These are phyloP conservation scores for Drosophila nigromelanica DNA, from an alignment of 1,140 invertebrate species.

Conservation along the genomic window DNA sequence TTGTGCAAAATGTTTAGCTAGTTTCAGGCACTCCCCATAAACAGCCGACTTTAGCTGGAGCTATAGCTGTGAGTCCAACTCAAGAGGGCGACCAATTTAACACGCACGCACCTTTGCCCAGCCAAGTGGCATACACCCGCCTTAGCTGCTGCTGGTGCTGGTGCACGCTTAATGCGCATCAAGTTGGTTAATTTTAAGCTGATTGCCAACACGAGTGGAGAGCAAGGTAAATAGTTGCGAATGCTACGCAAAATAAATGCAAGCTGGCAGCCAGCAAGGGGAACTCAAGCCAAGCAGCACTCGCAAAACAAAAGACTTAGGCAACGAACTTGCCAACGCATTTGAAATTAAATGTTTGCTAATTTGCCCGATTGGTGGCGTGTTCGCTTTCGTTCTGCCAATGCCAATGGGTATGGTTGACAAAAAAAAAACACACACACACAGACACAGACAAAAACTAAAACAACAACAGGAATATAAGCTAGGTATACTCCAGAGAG, in stretches of 20 bases:
- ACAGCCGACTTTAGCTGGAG: not conserved
- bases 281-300: constrained; percentile 2
- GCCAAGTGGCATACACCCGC: constrained; percentile 25
- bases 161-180: constrained; percentile 49
- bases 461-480: constrained; percentile 18
- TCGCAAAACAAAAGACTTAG: constrained; percentile 66
- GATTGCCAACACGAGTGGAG: constrained; percentile 61
- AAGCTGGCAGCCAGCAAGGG: constrained; percentile 7
- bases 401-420: constrained; percentile 18
- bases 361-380: constrained; percentile 70
- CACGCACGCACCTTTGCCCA: constrained; percentile 34
- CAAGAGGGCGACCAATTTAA: constrained; percentile 44
- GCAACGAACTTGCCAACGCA: constrained; percentile 69
- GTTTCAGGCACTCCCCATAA: constrained; percentile 21
- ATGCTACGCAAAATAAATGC: constrained; percentile 35
- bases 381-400: constrained; percentile 31
- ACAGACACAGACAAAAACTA: constrained; percentile 17
- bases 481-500: constrained; percentile 60
- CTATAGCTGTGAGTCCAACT: constrained; percentile 10
- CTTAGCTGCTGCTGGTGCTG: constrained; percentile 8
- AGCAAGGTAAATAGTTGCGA: constrained; percentile 46
- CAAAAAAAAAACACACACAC: constrained; percentile 7
- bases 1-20: constrained; percentile 43
- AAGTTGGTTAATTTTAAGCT: constrained; percentile 73
- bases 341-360: constrained; percentile 76